Conservation (phyloP, 2,797 vertebrate species). For the Manis javanica region DNA sequence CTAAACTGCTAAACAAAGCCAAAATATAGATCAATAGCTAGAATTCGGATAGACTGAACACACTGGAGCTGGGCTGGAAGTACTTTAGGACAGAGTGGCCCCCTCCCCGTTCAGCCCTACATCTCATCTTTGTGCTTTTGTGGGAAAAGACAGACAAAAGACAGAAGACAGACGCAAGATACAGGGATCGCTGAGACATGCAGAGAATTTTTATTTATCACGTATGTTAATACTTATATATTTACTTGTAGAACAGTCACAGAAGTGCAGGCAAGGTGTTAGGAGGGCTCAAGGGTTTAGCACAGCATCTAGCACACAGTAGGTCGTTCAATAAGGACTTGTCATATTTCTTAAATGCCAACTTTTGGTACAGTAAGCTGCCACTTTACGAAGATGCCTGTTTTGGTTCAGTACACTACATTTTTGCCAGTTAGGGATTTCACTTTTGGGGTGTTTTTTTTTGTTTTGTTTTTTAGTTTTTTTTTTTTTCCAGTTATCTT, state of each 20-base stretch:
- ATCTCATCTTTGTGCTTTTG: background rate
- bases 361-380: slow-evolving; percentile 77
- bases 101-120: background rate
- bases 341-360: slow-evolving; percentile 36
- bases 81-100: fast-evolving
- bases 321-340: background rate
- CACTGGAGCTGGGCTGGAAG: background rate
- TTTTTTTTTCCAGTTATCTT: background rate
- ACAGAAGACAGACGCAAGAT: slow-evolving; percentile 79
- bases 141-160: slow-evolving; percentile 70
- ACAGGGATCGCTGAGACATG: slow-evolving; percentile 79
- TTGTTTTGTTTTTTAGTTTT: background rate
- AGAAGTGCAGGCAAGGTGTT: slow-evolving; percentile 62
- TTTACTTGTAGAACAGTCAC: slow-evolving; percentile 55
- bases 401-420: background rate
- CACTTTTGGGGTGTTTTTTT: background rate
- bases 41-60: background rate
- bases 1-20: slow-evolving; percentile 4
- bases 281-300: slow-evolving; percentile 52
- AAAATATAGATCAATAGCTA: background rate
- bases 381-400: slow-evolving; percentile 42
- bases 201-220: slow-evolving; percentile 80
- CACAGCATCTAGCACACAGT: background rate
- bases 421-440: slow-evolving; percentile 21
- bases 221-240: slow-evolving; percentile 64